Evolutionary conservation across 2,797 vertebrate genomes (phyloP).

Genomic region (Bradypodion pumilum): DNA sequence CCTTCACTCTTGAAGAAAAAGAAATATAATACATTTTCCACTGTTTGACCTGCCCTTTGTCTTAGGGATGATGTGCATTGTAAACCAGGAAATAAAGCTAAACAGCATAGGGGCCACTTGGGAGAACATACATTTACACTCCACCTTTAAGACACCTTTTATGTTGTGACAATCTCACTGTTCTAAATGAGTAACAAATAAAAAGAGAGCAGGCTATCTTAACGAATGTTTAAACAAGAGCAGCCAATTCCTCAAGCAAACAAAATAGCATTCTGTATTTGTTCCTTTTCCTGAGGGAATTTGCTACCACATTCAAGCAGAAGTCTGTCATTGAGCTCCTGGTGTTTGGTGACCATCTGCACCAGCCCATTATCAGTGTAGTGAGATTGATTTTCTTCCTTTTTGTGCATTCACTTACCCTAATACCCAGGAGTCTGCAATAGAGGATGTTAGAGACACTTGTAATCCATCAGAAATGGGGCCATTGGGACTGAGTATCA

Average conservation of each 20-base stretch:
- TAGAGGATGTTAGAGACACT: slow-evolving; percentile 45
- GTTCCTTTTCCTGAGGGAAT: slow-evolving; percentile 53
- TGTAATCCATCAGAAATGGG: slow-evolving; percentile 63
- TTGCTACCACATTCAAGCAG: slow-evolving; percentile 42
- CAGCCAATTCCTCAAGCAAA: slow-evolving; percentile 26
- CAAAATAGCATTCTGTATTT: slow-evolving; percentile 9
- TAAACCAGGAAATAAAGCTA: background rate
- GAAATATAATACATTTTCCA: no score
- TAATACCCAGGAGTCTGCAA: slow-evolving; percentile 62
- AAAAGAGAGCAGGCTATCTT: background rate
- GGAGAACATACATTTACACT: background rate
- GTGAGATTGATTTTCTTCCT: slow-evolving; percentile 71
- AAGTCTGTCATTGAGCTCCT: slow-evolving; percentile 42
- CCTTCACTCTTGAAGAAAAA: no score
- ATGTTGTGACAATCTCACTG: background rate
- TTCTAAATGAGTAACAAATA: background rate
- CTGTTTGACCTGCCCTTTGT: background rate
- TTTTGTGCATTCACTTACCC: slow-evolving; percentile 61
- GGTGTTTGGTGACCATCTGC: slow-evolving; percentile 68
- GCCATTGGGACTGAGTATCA: slow-evolving; percentile 46
- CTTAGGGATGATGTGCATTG: no score
- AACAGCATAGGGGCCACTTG: background rate
- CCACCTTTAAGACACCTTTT: background rate
- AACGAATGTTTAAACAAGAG: slow-evolving; percentile 15
- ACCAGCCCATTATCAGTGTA: slow-evolving; percentile 63